phyloP scores from a whole-genome alignment of 2,113 vertebrate genomes.

The Trachemys scripta region DNA sequence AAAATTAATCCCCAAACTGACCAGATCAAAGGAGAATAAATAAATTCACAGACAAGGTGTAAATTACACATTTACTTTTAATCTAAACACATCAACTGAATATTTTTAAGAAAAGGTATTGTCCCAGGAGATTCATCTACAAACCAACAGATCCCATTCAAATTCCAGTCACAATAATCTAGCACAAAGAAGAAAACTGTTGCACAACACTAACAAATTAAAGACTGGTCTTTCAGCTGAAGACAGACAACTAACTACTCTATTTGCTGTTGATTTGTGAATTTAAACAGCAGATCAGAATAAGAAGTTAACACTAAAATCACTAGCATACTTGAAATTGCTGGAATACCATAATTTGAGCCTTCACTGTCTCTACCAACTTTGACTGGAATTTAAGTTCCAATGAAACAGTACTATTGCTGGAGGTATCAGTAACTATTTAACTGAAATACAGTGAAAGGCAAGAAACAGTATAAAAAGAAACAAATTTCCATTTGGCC shows the following conservation, averaged over 20 bases:
- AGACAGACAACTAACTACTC: not conserved
- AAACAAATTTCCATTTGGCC: not conserved
- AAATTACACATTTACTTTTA: not conserved
- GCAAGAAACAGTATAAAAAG: not conserved
- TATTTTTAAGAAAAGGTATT: not conserved
- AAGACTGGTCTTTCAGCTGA: not conserved
- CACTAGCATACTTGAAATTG: not conserved
- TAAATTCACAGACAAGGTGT: not conserved
- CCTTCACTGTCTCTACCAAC: not conserved
- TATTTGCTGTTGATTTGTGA: not conserved
- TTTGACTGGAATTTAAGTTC: not conserved
- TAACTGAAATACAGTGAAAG: not conserved
- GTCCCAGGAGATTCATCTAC: not conserved
- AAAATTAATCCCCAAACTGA: not conserved
- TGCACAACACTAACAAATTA: not conserved
- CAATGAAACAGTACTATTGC: not conserved
- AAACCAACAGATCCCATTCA: not conserved
- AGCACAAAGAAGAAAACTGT: not conserved
- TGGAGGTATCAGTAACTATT: not conserved
- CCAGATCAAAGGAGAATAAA: not conserved
- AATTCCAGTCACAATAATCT: not conserved
- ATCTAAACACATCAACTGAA: not conserved
- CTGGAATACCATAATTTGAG: not conserved
- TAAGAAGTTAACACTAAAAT: not conserved
- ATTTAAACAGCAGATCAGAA: not conserved